These are phyloP conservation scores for Coenonympha arcania DNA, from an alignment of 2,888 invertebrate genomes.

Conservation along the genomic window DNA sequence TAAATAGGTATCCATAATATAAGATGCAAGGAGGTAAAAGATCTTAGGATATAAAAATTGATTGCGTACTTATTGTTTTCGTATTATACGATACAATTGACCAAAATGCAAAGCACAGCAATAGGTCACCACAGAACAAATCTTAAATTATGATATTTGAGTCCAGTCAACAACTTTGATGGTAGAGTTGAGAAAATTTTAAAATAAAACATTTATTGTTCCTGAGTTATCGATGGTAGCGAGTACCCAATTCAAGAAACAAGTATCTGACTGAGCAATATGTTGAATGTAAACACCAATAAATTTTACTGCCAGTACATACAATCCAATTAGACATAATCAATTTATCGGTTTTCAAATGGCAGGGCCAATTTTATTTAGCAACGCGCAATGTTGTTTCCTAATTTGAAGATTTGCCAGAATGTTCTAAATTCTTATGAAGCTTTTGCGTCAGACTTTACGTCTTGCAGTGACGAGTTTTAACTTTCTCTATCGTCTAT, in stretches of 20 bases:
- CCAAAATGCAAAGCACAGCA: background rate
- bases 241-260: background rate
- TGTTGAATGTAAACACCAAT: constrained; percentile 29
- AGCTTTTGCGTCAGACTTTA: constrained; percentile 4
- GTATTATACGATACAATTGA: no score
- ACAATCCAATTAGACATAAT: constrained; percentile 49
- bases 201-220: no score
- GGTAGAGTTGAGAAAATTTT: no score
- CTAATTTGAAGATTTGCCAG: constrained; percentile 25
- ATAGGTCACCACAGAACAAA: background rate
- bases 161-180: background rate
- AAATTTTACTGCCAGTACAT: constrained; percentile 35
- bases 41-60: no score
- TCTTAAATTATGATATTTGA: background rate
- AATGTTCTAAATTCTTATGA: constrained; percentile 24
- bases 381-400: constrained; percentile 12
- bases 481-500: background rate
- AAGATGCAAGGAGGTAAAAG: background rate
- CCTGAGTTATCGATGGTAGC: background rate
- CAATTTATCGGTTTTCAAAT: constrained; percentile 39
- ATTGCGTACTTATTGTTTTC: no score
- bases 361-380: constrained; percentile 34
- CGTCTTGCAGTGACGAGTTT: background rate
- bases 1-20: no score
- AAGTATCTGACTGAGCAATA: constrained; percentile 1